These are phyloP conservation scores for Pheosia tremula DNA, from an alignment of 2,888 invertebrate genomes.

Conservation along the genomic window DNA sequence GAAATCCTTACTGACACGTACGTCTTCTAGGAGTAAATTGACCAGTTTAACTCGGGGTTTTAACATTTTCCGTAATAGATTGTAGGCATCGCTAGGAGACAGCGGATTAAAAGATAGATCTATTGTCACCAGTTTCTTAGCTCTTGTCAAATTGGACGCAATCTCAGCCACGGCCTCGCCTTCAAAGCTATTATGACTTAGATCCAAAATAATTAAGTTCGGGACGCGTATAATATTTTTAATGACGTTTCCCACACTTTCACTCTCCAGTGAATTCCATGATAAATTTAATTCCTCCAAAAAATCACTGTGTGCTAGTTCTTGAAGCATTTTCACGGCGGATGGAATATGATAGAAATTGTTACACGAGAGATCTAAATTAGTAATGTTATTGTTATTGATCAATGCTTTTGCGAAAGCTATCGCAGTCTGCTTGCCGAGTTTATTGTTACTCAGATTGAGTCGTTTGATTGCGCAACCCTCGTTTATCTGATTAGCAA, in stretches of 20 bases:
- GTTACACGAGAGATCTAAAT: slow-evolving; percentile 55
- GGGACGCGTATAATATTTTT: slow-evolving; percentile 38
- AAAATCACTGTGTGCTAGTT: slow-evolving; percentile 33
- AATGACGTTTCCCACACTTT: slow-evolving; percentile 40
- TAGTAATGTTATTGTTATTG: slow-evolving; percentile 41
- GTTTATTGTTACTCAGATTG: slow-evolving; percentile 48
- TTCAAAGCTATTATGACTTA: slow-evolving; percentile 50
- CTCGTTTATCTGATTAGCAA: slow-evolving; percentile 40
- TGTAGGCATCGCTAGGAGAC: slow-evolving; percentile 39
- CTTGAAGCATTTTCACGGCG: slow-evolving; percentile 41
- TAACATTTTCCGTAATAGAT: slow-evolving; percentile 43
- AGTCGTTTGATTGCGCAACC: slow-evolving; percentile 35
- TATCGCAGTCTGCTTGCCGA: slow-evolving; percentile 38
- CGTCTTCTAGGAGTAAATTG: slow-evolving; percentile 45
- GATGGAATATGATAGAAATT: slow-evolving; percentile 39
- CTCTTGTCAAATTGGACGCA: slow-evolving; percentile 32
- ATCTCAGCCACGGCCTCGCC: slow-evolving; percentile 41
- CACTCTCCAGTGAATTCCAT: slow-evolving; percentile 49
- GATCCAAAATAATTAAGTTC: slow-evolving; percentile 39
- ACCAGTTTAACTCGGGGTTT: slow-evolving; percentile 43
- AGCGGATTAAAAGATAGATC: slow-evolving; percentile 57
- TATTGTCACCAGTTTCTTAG: slow-evolving; percentile 44
- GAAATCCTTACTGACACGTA: slow-evolving; percentile 47
- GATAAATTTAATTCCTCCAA: slow-evolving; percentile 50
- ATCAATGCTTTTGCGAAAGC: slow-evolving; percentile 46